Evolutionary conservation across 1,140 invertebrate genomes (phyloP), one percentile per base, ranked within the genome.

Genomic region (Drosophila mauritiana): DNA sequence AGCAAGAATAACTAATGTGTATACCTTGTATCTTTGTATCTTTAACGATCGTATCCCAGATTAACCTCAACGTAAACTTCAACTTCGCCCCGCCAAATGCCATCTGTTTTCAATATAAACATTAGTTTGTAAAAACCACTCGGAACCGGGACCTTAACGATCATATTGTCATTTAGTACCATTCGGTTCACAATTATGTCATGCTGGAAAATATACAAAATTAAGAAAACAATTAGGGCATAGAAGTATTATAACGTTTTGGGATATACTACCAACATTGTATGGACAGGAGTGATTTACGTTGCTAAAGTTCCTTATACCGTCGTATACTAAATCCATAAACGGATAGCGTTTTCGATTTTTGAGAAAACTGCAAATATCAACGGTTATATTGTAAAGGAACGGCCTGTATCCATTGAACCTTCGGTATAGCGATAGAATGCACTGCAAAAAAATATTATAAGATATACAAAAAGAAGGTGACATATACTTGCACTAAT

Each of bases 321-420:
- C 17, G 4, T 61, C 27, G 27, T 72, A 46, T 0, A 72, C 25
- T 11, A 59, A 1, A 0, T 31, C 20, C 11, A 56, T 15, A 7
- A 48, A 45, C 1, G 57, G 45, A 43, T 25, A 52, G 8, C 57
- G 51, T 42, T 74, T 74, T 11, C 25, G 37, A 45, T 56, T 13
- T 11, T 53, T 36, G 0, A 62, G 6, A 15, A 42, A 74, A 15
- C 31, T 20, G 31, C 72, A 74, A 15, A 73, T 3, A 22, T 74
- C 37, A 12, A 74, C n/a, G 2, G 51, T 74, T 1, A 53, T 8
- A 20, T 74, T 73, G 12, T 39, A 74, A 1, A 74, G 13, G 20
- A 74, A 74, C 0, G 68, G 72, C 5, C 45, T 52, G 56, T 56
- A 74, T 3, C 68, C 68, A 52, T 27, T 73, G 4, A 74, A 63